These are phyloP conservation scores for Podargus strigoides DNA, from an alignment of 2,797 vertebrate species.

Conservation along the genomic window DNA sequence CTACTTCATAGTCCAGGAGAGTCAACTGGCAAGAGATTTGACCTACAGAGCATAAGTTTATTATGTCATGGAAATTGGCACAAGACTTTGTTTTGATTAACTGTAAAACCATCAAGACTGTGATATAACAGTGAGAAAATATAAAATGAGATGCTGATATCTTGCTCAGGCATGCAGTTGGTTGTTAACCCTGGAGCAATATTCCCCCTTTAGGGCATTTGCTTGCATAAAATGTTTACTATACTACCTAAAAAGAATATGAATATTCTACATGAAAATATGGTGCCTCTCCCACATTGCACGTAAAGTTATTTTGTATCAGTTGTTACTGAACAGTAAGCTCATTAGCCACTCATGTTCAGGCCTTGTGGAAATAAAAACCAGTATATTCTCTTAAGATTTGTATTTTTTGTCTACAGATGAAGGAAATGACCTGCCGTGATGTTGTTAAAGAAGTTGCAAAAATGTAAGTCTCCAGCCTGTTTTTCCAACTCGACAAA, in stretches of 20 bases:
- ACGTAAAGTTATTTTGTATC: background rate
- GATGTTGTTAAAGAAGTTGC: slow-evolving; percentile 97
- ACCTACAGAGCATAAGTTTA: background rate
- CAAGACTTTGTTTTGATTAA: background rate
- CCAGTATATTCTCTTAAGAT: background rate
- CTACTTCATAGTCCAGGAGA: background rate
- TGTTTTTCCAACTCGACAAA: background rate
- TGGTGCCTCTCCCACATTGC: background rate
- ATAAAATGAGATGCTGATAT: background rate
- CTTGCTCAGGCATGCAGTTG: background rate
- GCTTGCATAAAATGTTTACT: background rate
- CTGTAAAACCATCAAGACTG: background rate
- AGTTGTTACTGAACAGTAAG: background rate
- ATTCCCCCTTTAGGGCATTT: background rate
- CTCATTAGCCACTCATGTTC: background rate
- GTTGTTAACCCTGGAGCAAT: background rate
- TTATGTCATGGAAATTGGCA: background rate
- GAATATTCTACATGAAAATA: background rate
- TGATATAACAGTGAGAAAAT: background rate
- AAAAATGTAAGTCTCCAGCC: slow-evolving; percentile 88
- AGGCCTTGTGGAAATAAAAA: background rate
- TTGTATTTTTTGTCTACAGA: slow-evolving; percentile 71
- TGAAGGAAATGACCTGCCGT: slow-evolving; percentile 96
- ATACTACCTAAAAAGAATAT: background rate
- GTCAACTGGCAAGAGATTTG: background rate